Base-by-base conservation (phyloP, 2,113 vertebrate species). In the Lagopus leucura region DNA sequence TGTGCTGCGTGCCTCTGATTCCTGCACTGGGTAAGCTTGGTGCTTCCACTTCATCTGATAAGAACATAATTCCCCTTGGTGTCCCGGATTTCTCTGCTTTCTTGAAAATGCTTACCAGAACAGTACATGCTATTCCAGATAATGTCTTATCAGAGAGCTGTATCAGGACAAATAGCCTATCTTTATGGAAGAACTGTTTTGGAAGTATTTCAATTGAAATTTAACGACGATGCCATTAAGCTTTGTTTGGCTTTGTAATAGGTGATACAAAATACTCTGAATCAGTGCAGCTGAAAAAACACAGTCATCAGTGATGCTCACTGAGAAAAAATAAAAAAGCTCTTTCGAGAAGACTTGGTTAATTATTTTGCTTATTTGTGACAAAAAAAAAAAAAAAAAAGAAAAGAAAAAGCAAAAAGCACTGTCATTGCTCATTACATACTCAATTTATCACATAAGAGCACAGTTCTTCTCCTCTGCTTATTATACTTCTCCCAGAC, bases 91-190 rank as follows among this genome's bases (percentile, higher is more conserved):
- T 93, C 32, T 91, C 79, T 95, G 60, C 82, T 88, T 93, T 93
- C 90, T 96, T 94, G 90, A 94, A 96, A 96, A 92, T 88, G 80
- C 82, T 96, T 78, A 93, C 79, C 94, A 95, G 96, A 95, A 96
- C 80, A 94, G 96, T 90, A 94, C 96, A 93, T 2, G 11, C 86
- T 93, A 96, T 94, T 96, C 94, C 88, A 91, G 93, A 96, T 95
- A 93, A 92, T 52, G 76, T 92, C 92, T 96, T 96, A 96, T 96
- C 96, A 77, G 88, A 71, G 86, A 95, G 86, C 88, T 92, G 60
- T 93, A 96, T 96, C 94, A 94, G 94, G 80, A 96, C 96, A 96
- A 95, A 96, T 94, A 90, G 88, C 93, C 88, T 96, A 88, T 93
- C 94, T 96, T 96, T 92, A 95, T 94, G 93, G 96, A 94, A 91